Evolutionary conservation across 2,797 vertebrate genomes (phyloP).

Genomic region (Mormyrops attenuatus): DNA sequence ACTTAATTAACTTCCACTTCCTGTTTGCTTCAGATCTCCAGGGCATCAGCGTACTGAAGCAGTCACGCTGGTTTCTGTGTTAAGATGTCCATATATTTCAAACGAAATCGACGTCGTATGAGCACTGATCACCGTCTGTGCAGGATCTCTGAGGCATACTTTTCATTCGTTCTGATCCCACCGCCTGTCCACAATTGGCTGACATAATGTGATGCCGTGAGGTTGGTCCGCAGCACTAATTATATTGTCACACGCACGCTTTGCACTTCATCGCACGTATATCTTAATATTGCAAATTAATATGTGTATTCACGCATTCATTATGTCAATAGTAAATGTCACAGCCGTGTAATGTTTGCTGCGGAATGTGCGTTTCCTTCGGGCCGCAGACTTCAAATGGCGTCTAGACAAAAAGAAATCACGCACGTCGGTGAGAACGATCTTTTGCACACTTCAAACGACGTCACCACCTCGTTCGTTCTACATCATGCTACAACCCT

Average conservation of each 20-base stretch:
- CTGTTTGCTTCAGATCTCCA: background rate
- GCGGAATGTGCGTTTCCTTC: background rate
- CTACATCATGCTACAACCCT: background rate
- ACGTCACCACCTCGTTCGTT: background rate
- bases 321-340: background rate
- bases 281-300: background rate
- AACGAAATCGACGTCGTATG: background rate
- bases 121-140: background rate
- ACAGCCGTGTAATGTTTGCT: background rate
- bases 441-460: background rate
- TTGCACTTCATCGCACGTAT: background rate
- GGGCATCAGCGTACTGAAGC: background rate
- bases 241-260: background rate
- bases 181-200: background rate
- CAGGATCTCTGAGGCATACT: background rate
- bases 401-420: background rate
- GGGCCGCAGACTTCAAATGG: background rate
- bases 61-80: background rate
- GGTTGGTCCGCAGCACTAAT: background rate
- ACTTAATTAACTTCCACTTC: background rate
- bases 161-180: background rate
- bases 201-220: background rate
- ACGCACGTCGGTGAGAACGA: background rate
- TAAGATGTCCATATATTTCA: background rate
- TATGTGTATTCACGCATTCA: background rate